phyloP scores from a whole-genome alignment of 2,888 invertebrate species.

The Rapana venosa region DNA sequence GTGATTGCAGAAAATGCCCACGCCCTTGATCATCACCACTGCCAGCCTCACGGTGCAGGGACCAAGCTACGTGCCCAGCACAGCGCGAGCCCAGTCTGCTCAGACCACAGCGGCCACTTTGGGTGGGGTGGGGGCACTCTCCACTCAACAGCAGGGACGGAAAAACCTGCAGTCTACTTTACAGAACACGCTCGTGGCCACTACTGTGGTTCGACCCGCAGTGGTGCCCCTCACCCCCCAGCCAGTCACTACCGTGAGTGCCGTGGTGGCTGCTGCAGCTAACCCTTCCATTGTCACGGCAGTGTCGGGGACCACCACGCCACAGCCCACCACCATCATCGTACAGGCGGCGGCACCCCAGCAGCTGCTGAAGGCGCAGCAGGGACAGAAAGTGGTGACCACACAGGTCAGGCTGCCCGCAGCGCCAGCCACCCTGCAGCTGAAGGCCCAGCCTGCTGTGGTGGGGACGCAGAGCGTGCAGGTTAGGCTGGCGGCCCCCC shows the following conservation, averaged over 20 bases:
- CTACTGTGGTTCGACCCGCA: slow-evolving; percentile 47
- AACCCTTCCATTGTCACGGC: slow-evolving; percentile 49
- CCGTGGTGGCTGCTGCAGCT: slow-evolving; percentile 52
- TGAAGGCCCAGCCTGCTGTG: neutral
- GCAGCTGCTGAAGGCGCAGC: slow-evolving; percentile 52
- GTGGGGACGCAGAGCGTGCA: slow-evolving; percentile 28
- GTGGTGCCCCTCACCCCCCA: slow-evolving; percentile 24
- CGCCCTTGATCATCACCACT: slow-evolving; percentile 56
- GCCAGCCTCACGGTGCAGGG: slow-evolving; percentile 61
- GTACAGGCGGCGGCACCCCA: slow-evolving; percentile 44
- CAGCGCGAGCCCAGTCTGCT: slow-evolving; percentile 62
- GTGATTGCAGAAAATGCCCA: slow-evolving; percentile 60
- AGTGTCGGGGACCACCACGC: slow-evolving; percentile 47
- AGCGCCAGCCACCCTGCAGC: neutral
- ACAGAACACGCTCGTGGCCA: slow-evolving; percentile 71
- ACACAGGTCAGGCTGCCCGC: slow-evolving; percentile 38
- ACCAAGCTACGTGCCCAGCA: slow-evolving; percentile 67
- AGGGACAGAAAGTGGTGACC: slow-evolving; percentile 49
- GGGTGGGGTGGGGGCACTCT: slow-evolving; percentile 46
- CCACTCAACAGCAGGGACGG: slow-evolving; percentile 64
- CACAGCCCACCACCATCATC: slow-evolving; percentile 48
- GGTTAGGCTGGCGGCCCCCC: slow-evolving; percentile 36
- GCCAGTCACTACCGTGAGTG: slow-evolving; percentile 36
- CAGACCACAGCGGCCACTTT: slow-evolving; percentile 64
- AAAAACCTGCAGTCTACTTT: slow-evolving; percentile 75